A percentile compares a stretch with the other conserved stretches of the same genome.
These are phyloP conservation scores for Malacoraja senta DNA, from an alignment of 2,797 vertebrate species.

Conservation along the genomic window DNA sequence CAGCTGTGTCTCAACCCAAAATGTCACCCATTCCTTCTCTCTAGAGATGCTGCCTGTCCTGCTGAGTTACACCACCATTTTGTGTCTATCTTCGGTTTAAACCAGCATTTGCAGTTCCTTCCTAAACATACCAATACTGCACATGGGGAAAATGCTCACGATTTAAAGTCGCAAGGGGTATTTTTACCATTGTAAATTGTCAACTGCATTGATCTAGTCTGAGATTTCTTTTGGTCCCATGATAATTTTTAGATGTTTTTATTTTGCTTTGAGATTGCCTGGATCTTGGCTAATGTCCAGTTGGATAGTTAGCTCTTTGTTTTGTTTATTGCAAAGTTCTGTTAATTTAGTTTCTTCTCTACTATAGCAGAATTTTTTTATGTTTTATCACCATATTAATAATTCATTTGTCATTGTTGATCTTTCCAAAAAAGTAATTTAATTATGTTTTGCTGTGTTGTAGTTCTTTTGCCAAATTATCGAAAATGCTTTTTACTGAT, in stretches of 20 bases:
- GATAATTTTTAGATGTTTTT: not conserved
- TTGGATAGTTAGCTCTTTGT: not conserved
- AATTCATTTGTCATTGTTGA: not conserved
- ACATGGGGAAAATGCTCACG: not conserved
- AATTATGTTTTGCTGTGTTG: not conserved
- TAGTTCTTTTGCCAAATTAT: not conserved
- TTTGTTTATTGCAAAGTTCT: constrained; percentile 8
- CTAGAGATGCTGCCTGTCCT: no score
- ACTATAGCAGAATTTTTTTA: not conserved
- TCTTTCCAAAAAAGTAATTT: not conserved
- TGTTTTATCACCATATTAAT: not conserved
- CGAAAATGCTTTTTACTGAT: not conserved
- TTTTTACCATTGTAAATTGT: not conserved
- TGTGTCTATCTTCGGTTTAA: no score
- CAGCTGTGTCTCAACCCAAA: not conserved
- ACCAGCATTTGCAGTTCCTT: no score
- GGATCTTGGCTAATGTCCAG: not conserved
- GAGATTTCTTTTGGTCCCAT: not conserved
- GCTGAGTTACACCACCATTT: no score
- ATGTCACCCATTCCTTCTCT: no score
- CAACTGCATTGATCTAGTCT: not conserved
- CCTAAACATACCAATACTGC: not conserved
- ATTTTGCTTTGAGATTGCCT: not conserved
- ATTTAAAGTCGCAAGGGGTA: not conserved
- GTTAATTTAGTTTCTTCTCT: not conserved